These are phyloP conservation scores for Eulithis prunata DNA, from an alignment of 2,888 invertebrate genomes.

Conservation along the genomic window DNA sequence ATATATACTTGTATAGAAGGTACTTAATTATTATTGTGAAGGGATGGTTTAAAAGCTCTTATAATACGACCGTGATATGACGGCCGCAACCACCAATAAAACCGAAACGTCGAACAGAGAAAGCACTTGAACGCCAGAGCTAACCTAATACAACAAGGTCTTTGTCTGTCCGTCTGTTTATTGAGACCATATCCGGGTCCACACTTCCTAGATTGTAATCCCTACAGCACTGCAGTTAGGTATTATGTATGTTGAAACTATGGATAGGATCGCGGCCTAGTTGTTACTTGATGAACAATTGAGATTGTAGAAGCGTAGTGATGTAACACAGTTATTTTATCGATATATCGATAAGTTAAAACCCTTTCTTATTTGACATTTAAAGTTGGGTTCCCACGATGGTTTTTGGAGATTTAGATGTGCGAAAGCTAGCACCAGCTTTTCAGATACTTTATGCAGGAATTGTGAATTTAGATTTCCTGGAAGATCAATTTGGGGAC, in stretches of 20 bases:
- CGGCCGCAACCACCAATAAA: neutral
- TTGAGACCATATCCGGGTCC: constrained; percentile 26
- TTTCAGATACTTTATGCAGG: too few relatives aligned
- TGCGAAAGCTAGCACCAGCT: too few relatives aligned
- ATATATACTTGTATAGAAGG: too few relatives aligned
- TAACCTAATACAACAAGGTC: constrained; percentile 24
- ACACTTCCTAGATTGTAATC: constrained; percentile 25
- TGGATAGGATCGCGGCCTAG: constrained; percentile 24
- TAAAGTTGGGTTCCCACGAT: too few relatives aligned
- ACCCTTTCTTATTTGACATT: too few relatives aligned
- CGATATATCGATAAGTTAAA: neutral
- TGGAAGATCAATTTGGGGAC: too few relatives aligned
- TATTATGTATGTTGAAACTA: constrained; percentile 1
- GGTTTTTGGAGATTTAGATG: too few relatives aligned
- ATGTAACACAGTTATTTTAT: constrained; percentile 3
- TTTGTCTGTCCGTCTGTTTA: constrained; percentile 26
- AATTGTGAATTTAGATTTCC: too few relatives aligned
- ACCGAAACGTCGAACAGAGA: neutral
- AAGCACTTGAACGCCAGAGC: constrained; percentile 27
- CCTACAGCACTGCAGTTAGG: constrained; percentile 13
- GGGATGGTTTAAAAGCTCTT: too few relatives aligned
- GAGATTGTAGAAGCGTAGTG: constrained; percentile 12
- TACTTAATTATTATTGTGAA: too few relatives aligned
- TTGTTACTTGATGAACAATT: constrained; percentile 23
- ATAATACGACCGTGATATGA: neutral